Percentiles rank a stretch among this genome's conserved stretches.
These are phyloP conservation scores for Drosophila tsacasi DNA, from an alignment of 1,140 invertebrate genomes.

Conservation along the genomic window DNA sequence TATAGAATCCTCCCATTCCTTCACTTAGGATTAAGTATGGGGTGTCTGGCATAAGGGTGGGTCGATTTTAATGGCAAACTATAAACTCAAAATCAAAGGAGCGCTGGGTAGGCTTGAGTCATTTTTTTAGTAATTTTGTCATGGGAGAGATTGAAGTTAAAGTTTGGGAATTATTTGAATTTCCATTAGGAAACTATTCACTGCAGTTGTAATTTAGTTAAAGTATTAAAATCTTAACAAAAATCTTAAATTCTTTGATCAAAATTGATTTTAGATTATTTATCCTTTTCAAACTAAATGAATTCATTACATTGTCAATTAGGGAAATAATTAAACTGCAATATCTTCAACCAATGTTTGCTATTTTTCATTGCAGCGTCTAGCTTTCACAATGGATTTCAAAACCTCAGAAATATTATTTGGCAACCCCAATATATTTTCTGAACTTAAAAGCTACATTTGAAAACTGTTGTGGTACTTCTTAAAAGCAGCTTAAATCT, in stretches of 20 bases:
- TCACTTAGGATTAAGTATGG: conserved; percentile 26
- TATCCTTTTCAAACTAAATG: no score
- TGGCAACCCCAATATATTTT: background rate
- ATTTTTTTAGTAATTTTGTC: background rate
- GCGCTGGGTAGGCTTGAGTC: background rate
- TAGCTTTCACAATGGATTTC: background rate
- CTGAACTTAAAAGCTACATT: no score
- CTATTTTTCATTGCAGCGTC: no score
- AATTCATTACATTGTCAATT: no score
- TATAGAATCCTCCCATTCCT: conserved; percentile 46
- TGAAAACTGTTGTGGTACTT: no score
- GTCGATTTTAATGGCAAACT: background rate
- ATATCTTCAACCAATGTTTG: no score
- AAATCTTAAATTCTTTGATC: conserved; percentile 1
- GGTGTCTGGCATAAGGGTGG: conserved; percentile 4
- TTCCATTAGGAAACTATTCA: background rate
- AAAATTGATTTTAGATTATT: background rate
- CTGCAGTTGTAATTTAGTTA: background rate
- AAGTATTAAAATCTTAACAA: background rate
- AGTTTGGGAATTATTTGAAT: background rate
- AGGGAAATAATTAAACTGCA: no score
- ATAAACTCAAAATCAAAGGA: background rate
- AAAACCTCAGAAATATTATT: background rate
- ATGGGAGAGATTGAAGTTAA: background rate
- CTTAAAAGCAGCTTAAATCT: no score